Conservation (phyloP, 2,888 invertebrate genomes). For the Harpalus rufipes region DNA sequence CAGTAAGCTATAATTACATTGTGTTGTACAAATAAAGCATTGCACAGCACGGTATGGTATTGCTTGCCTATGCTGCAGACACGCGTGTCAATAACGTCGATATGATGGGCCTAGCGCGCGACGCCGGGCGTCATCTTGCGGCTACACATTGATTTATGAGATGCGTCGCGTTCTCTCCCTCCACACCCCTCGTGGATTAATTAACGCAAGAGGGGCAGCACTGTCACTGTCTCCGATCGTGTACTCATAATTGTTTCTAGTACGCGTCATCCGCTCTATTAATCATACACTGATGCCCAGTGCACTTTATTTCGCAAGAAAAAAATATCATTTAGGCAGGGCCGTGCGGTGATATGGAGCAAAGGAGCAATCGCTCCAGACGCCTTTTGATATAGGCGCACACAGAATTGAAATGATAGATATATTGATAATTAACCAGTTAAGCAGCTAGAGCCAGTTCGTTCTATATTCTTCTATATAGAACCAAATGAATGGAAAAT, state of each 20-base stretch:
- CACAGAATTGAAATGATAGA: no score
- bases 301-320: slow-evolving; percentile 45
- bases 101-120: slow-evolving; percentile 74
- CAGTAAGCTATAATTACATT: slow-evolving; percentile 11
- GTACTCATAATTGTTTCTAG: slow-evolving; percentile 65
- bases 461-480: no score
- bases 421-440: no score
- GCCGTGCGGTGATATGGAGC: no score
- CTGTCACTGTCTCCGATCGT: slow-evolving; percentile 46
- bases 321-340: no score
- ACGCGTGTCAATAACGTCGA: slow-evolving; percentile 77
- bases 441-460: no score
- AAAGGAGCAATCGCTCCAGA: no score
- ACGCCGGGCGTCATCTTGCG: slow-evolving; percentile 75
- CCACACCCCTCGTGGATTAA: slow-evolving; percentile 45
- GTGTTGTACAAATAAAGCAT: slow-evolving; percentile 15
- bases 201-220: slow-evolving; percentile 43
- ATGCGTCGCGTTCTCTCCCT: slow-evolving; percentile 8
- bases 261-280: slow-evolving; percentile 54
- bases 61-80: neutral
- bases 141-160: slow-evolving; percentile 77
- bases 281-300: slow-evolving; percentile 40
- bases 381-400: no score
- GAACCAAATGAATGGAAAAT: no score
- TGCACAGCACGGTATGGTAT: slow-evolving; percentile 64